Conservation (phyloP, 2,113 vertebrate genomes). For the Phocoena sinus region DNA sequence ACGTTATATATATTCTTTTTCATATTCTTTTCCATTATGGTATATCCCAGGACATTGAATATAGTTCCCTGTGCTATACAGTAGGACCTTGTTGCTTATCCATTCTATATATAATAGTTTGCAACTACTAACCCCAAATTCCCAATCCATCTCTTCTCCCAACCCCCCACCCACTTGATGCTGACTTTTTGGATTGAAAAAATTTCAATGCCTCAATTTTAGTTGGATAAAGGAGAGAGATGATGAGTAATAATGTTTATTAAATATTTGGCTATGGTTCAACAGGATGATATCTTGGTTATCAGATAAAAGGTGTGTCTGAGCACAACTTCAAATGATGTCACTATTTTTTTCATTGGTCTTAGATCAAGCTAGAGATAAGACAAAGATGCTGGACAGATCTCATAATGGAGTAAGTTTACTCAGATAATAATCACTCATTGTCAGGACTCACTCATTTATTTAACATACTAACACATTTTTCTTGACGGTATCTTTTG, state of each 20-base stretch:
- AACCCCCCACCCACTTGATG: background rate
- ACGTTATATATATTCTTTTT: too few species aligned
- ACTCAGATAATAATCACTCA: background rate
- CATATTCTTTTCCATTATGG: too few species aligned
- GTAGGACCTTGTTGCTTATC: too few species aligned
- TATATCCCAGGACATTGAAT: too few species aligned
- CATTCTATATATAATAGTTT: too few species aligned
- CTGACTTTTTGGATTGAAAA: background rate
- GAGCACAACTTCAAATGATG: background rate
- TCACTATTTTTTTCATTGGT: background rate
- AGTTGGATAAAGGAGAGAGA: background rate
- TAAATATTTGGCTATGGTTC: background rate
- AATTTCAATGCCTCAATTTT: background rate
- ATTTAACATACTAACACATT: background rate
- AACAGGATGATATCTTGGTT: background rate
- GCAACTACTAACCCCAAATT: too few species aligned
- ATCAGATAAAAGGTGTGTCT: background rate
- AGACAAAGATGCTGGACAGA: background rate
- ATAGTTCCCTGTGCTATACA: too few species aligned
- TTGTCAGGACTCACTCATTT: background rate
- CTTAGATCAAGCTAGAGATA: conserved; percentile 16
- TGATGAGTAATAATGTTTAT: background rate
- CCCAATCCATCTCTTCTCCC: too few species aligned
- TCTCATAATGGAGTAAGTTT: background rate
- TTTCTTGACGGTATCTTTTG: background rate